A percentile compares a stretch with the other conserved stretches of the same genome.
These are phyloP conservation scores for Acanthopagrus latus DNA, from an alignment of 2,797 vertebrate genomes.

Conservation along the genomic window DNA sequence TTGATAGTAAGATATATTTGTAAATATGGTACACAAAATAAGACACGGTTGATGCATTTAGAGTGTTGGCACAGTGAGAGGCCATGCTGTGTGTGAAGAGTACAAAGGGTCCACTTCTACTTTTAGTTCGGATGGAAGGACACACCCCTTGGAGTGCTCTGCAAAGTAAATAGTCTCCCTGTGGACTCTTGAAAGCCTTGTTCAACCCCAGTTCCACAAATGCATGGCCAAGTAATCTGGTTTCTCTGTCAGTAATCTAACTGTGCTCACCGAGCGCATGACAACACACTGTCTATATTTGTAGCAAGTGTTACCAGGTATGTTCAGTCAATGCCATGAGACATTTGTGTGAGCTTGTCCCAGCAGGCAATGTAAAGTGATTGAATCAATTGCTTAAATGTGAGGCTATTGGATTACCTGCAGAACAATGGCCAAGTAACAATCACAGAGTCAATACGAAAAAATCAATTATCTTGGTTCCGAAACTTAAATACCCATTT, in stretches of 20 bases:
- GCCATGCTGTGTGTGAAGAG: background rate
- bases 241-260: background rate
- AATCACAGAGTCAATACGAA: constrained; percentile 17
- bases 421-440: constrained; percentile 12
- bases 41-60: background rate
- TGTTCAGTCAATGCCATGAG: background rate
- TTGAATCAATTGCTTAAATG: constrained; percentile 14
- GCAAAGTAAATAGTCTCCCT: background rate
- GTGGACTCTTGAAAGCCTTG: too few relatives aligned
- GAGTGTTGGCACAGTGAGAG: background rate
- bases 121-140: background rate
- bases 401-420: background rate
- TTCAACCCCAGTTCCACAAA: background rate
- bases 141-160: background rate
- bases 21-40: background rate
- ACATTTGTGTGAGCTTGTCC: background rate
- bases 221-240: background rate
- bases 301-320: background rate
- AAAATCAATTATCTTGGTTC: constrained; percentile 15
- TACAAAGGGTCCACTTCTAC: background rate
- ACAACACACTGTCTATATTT: background rate
- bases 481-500: background rate
- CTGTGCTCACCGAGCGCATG: background rate
- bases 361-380: constrained; percentile 13
- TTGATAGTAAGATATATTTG: background rate